These are phyloP conservation scores for Nycticebus coucang DNA, from an alignment of 2,113 vertebrate species.

Conservation along the genomic window DNA sequence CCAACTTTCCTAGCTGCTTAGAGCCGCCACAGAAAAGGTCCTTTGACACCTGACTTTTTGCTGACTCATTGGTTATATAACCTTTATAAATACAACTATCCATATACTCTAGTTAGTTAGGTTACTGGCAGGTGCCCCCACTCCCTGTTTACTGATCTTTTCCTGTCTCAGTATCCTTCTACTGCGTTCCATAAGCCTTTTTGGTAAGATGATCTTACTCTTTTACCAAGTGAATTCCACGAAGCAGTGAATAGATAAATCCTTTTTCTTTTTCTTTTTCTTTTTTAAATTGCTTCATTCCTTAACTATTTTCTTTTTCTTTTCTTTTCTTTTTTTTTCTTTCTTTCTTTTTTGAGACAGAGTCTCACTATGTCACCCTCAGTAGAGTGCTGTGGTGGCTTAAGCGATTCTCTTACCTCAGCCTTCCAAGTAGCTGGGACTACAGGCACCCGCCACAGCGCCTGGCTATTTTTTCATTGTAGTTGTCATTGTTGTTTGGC, in stretches of 20 bases:
- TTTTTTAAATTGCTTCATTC: neutral
- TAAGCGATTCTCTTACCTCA: no score
- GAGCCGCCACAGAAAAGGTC: constrained; percentile 45
- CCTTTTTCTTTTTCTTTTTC: neutral
- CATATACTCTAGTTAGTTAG: neutral
- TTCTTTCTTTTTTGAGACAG: no score
- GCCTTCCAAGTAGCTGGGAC: no score
- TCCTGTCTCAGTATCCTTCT: neutral
- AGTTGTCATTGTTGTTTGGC: no score
- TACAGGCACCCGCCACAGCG: no score
- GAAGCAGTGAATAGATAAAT: neutral
- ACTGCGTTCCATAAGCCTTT: constrained; percentile 12
- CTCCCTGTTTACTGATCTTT: neutral
- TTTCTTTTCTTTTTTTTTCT: no score
- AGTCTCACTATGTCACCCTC: no score
- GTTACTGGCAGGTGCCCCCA: neutral
- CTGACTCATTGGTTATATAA: constrained; percentile 80
- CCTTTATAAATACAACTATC: constrained; percentile 7
- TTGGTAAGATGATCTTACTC: neutral
- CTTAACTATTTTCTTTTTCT: neutral
- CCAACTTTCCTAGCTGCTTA: constrained; percentile 37
- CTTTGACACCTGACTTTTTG: constrained; percentile 65
- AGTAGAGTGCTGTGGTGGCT: no score
- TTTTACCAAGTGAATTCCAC: constrained; percentile 33
- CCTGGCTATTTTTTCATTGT: no score